Conservation (phyloP, 2,113 vertebrate species). For the Oncorhynchus masou region DNA sequence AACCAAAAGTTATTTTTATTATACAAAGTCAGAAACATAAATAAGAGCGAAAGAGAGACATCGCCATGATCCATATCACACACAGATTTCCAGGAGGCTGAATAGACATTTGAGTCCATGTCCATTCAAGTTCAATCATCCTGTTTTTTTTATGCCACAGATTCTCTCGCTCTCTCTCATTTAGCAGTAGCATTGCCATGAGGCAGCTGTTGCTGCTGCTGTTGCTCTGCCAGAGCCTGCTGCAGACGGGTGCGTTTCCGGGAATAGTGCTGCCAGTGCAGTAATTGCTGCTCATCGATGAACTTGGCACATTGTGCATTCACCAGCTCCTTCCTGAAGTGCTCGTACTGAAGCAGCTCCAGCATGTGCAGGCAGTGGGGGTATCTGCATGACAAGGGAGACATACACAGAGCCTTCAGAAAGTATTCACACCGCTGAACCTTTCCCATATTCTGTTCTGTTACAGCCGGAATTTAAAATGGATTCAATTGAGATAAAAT, state of each 20-base stretch:
- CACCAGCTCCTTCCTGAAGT: constrained; percentile 96
- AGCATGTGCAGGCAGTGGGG: constrained; percentile 96
- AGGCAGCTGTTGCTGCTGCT: constrained; percentile 76
- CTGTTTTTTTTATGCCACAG: no score
- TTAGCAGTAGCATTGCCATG: constrained; percentile 84
- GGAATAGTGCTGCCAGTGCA: constrained; percentile 98
- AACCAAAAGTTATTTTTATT: no score
- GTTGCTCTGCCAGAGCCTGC: constrained; percentile 94
- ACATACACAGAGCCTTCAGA: neutral
- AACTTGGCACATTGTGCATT: constrained; percentile 99
- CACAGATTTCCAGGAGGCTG: no score
- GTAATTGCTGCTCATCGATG: constrained; percentile 97
- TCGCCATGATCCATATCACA: no score
- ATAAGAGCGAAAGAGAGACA: no score
- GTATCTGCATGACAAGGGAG: constrained; percentile 74
- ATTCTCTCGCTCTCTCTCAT: neutral
- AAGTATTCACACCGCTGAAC: no score
- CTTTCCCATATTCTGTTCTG: no score
- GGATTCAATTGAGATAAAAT: no score
- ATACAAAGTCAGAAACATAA: no score
- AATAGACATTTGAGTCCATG: no score
- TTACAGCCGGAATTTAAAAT: no score
- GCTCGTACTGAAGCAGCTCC: constrained; percentile 96
- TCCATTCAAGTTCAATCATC: no score
- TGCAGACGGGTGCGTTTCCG: constrained; percentile 92